These are phyloP conservation scores for Atrina japonica DNA, from an alignment of 2,888 invertebrate genomes.

Conservation along the genomic window DNA sequence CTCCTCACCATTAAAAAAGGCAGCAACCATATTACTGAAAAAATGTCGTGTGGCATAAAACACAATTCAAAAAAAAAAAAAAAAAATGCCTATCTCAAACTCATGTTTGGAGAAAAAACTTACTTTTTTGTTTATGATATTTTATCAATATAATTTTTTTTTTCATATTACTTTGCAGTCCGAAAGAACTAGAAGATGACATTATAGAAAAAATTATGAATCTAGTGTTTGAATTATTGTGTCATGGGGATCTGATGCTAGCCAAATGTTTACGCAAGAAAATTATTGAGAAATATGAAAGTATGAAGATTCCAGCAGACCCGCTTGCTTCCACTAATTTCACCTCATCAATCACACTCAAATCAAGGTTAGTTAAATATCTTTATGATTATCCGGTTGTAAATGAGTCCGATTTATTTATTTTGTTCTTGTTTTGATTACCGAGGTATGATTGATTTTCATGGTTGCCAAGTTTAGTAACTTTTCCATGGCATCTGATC, in stretches of 20 bases:
- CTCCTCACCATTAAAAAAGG: too few relatives aligned
- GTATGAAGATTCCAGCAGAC: slow-evolving; percentile 74
- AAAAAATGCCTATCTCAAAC: too few relatives aligned
- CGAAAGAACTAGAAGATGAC: slow-evolving; percentile 89
- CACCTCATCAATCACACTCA: slow-evolving; percentile 60
- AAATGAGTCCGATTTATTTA: too few relatives aligned
- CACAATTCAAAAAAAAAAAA: too few relatives aligned
- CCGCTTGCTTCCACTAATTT: slow-evolving; percentile 51
- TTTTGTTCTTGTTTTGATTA: background rate
- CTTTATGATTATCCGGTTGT: too few relatives aligned
- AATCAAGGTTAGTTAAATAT: slow-evolving; percentile 52
- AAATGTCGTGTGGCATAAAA: too few relatives aligned
- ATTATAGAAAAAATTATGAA: slow-evolving; percentile 92
- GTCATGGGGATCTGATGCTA: slow-evolving; percentile 94
- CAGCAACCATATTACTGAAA: too few relatives aligned
- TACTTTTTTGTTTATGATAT: too few relatives aligned
- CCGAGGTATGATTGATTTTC: background rate
- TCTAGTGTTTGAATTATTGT: slow-evolving; percentile 95
- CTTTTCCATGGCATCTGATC: too few relatives aligned
- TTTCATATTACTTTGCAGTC: slow-evolving; percentile 60
- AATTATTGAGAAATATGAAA: slow-evolving; percentile 90
- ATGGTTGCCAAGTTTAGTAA: too few relatives aligned
- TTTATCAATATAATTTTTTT: background rate
- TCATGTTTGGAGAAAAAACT: too few relatives aligned
- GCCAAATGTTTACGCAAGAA: slow-evolving; percentile 92